Evolutionary conservation across 2,113 vertebrate genomes (phyloP), one percentile per base, ranked within the genome.

Genomic region (Scatophagus argus): DNA sequence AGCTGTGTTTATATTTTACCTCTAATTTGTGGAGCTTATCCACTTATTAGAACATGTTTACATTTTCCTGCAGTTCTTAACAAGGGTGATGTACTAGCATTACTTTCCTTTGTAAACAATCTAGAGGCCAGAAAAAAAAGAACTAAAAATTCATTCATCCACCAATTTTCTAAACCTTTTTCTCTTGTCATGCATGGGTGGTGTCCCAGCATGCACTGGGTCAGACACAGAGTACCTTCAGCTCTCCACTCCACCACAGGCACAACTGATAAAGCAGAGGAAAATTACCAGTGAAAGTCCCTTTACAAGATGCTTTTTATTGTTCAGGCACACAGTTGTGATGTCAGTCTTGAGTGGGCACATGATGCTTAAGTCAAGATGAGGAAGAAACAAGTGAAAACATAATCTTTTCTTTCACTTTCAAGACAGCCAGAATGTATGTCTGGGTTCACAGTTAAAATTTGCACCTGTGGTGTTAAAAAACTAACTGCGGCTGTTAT

Each of bases 321-420:
- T 58, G 60, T 19, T 60, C 16, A 61, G 55, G 23, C 55, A 38
- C n/a, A 58, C 21, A 25, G 23, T 39, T 38, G 27, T 44, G 52
- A 29, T 64, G 55, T 36, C 52, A 58, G 62, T 21, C n/a, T 34
- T 47, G 63, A 49, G 63, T 67, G 74, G 74, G 63, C 54, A 31
- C 17, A 23, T 4, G 5, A 12, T 31, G 8, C 32, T 58, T 32
- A 21, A 68, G 56, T 60, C 43, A 72, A 11, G 25, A 52, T 21
- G 58, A 38, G 23, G 34, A 25, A 38, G 55, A 47, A 47, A 59
- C 32, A 36, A 72, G n/a, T 52, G 0, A 52, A 67, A 27, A 27
- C 31, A 19, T 51, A 17, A 23, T 52, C 34, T 38, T 27, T 23
- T 52, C 49, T 23, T 10, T 66, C 12, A 16, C n/a, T 65, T 34